Percentiles rank a stretch among this genome's conserved stretches.
phyloP scores from a whole-genome alignment of 2,797 vertebrate genomes.

The Pseudochirops cupreus region DNA sequence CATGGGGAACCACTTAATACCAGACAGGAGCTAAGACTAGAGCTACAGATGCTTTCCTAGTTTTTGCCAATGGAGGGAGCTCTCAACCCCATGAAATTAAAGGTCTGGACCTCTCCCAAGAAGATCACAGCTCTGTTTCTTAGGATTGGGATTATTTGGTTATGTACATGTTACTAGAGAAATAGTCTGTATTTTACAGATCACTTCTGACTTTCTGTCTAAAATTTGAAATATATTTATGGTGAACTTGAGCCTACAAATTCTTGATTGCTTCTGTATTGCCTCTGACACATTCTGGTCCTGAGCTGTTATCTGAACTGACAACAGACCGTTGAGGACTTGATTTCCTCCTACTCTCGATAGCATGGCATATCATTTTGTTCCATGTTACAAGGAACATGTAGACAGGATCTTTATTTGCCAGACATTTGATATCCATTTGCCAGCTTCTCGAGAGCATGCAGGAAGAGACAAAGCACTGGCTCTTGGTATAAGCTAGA shows the following conservation, averaged over 20 bases:
- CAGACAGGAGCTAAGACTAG: neutral
- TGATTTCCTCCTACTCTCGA: conserved; percentile 47
- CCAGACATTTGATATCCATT: conserved; percentile 28
- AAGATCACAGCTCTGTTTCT: neutral
- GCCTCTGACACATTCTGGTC: conserved; percentile 43
- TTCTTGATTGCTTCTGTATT: conserved; percentile 52
- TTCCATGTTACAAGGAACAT: conserved; percentile 42
- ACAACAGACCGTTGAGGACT: conserved; percentile 28
- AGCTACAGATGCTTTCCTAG: neutral
- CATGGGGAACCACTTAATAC: neutral
- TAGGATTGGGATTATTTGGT: neutral
- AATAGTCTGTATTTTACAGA: conserved; percentile 47
- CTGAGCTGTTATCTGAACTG: conserved; percentile 48
- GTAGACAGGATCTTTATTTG: conserved; percentile 39
- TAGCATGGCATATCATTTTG: conserved; percentile 37
- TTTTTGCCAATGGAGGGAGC: neutral
- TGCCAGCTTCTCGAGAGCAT: neutral
- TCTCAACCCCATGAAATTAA: neutral
- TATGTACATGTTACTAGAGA: neutral
- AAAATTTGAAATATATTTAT: neutral
- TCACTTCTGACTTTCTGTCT: conserved; percentile 47
- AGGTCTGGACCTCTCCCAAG: neutral
- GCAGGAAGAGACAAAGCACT: neutral
- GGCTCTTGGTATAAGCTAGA: neutral
- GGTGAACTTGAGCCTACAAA: neutral